Evolutionary conservation across 2,113 vertebrate genomes (phyloP), one percentile per base, ranked within the genome.

Genomic region (Lepus europaeus): DNA sequence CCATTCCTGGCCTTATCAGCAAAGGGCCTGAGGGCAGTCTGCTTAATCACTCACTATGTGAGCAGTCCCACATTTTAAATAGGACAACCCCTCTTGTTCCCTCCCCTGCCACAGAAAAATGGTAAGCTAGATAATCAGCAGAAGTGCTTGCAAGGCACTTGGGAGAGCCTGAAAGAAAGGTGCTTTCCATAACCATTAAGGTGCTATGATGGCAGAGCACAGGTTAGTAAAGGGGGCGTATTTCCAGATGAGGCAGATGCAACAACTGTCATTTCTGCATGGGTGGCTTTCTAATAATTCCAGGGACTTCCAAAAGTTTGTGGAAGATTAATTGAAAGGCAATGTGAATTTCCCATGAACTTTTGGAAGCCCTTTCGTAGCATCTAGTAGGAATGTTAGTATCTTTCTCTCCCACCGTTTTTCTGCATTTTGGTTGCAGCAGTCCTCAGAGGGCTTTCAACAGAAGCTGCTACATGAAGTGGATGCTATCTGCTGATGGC

Each of bases 1-100:
- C 89, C 49, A 53, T 70, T 84, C 56, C 27, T n/a, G 49, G 90
- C 79, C 72, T 86, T 84, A 25, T 82, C 91, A 84, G 56, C 12
- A 29, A 51, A 20, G 68, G 79, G 87, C 72, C 69, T 4, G 19
- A 85, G 74, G 82, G 85, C 27, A 80, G 29, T 69, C 25, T 95
- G 80, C 72, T 91, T 86, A 82, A 68, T 91, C n/a, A 56, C 66
- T 89, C 78, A 72, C 39, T 7, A 31, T 36, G 68, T 72, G 70
- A 53, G 66, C 90, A 96, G 82, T 23, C 53, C 69, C 90, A 90
- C 89, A 97, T 95, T 93, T 96, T 93, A 94, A 91, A 89, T 69
- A 95, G 93, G 91, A 91, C 83, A 84, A 72, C 22, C 36, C 53
- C 73, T 77, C 22, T 25, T 69, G 66, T 74, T 80, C 16, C 39